phyloP scores from a whole-genome alignment of 2,113 vertebrate species.

The Plecotus auritus region DNA sequence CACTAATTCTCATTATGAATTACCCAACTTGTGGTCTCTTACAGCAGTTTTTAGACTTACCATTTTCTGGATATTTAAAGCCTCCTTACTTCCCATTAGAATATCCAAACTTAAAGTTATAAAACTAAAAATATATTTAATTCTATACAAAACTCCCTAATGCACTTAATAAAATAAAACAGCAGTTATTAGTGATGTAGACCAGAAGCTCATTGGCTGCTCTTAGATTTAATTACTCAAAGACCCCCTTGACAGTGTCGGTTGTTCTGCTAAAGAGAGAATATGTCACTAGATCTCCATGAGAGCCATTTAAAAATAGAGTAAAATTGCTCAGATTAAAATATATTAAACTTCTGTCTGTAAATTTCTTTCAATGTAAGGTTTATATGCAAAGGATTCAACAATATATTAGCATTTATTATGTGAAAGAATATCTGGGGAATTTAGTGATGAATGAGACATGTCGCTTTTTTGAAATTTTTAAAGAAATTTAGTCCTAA shows the following conservation, averaged over 20 bases:
- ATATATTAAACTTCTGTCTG: not conserved
- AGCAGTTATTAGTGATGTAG: not conserved
- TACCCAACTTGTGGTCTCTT: not conserved
- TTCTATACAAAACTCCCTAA: not conserved
- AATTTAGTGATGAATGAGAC: not conserved
- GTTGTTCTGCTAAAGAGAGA: not conserved
- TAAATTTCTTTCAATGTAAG: not conserved
- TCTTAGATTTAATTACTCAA: not conserved
- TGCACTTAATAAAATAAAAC: not conserved
- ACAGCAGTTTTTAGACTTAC: not conserved
- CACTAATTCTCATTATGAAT: not conserved
- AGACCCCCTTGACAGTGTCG: not conserved
- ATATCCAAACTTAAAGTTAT: not conserved
- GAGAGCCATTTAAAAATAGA: not conserved
- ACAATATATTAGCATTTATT: not conserved
- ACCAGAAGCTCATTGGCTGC: not conserved
- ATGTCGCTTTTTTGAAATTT: not conserved
- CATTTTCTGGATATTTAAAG: not conserved
- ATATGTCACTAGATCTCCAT: not conserved
- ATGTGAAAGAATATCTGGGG: not conserved
- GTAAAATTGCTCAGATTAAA: not conserved
- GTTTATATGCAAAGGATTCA: not conserved
- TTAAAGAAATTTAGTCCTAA: not conserved
- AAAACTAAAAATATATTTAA: not conserved
- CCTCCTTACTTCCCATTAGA: not conserved